phyloP scores from a whole-genome alignment of 2,113 vertebrate genomes.

The Hydrochoerus hydrochaeris region DNA sequence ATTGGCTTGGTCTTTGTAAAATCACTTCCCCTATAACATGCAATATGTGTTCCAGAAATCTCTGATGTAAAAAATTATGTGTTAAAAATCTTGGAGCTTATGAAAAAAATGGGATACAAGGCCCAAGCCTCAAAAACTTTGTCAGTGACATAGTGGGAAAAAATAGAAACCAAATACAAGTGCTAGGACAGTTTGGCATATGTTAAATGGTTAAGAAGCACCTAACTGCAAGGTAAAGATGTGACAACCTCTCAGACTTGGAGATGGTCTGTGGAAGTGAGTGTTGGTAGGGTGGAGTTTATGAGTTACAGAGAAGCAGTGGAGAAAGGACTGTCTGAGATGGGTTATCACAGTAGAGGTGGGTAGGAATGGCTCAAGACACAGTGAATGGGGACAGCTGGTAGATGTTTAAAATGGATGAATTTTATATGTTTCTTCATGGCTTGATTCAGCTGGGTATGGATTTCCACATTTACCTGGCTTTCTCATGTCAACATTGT shows the following conservation, averaged over 20 bases:
- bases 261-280: neutral
- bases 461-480: neutral
- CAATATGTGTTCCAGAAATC: neutral
- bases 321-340: neutral
- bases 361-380: accelerated
- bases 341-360: neutral
- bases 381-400: accelerated
- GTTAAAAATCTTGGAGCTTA: neutral
- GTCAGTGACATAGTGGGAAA: neutral
- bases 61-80: neutral
- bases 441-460: neutral
- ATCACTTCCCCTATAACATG: neutral
- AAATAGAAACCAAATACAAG: neutral
- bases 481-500: neutral
- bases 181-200: neutral
- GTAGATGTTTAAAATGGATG: neutral
- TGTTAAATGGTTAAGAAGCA: neutral
- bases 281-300: neutral
- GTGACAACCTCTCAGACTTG: neutral
- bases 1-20: neutral
- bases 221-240: neutral
- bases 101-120: neutral
- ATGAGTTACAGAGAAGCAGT: neutral
- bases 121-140: neutral
- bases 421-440: neutral